Percentiles rank a stretch among this genome's conserved stretches.
phyloP scores from a whole-genome alignment of 2,113 vertebrate species.

The Chaetura pelagica region DNA sequence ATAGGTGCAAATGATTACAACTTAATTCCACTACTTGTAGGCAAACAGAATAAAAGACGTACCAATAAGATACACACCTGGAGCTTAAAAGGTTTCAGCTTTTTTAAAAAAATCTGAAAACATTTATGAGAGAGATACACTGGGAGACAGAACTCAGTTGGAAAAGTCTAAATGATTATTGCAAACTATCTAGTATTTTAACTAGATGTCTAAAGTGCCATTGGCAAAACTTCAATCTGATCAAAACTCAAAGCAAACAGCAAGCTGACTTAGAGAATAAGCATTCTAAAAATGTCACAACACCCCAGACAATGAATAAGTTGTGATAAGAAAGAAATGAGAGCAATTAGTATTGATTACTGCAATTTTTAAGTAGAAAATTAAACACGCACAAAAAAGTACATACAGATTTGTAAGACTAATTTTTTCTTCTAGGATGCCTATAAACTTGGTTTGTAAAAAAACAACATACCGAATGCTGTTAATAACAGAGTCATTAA shows the following conservation, averaged over 20 bases:
- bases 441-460: background rate
- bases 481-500: background rate
- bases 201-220: background rate
- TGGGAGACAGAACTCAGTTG: background rate
- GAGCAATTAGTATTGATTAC: background rate
- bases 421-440: background rate
- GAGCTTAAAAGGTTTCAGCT: background rate
- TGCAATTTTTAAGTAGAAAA: background rate
- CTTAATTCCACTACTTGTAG: background rate
- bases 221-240: background rate
- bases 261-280: background rate
- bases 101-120: background rate
- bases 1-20: background rate
- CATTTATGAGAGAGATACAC: background rate
- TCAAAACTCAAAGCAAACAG: background rate
- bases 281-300: background rate
- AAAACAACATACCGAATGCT: background rate
- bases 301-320: background rate
- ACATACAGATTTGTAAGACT: background rate
- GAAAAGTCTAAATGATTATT: background rate
- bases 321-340: background rate
- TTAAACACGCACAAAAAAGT: background rate
- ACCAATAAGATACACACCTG: background rate
- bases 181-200: background rate
- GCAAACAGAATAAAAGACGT: background rate